Base-by-base conservation (phyloP, 2,113 vertebrate species). In the Macroglossus sobrinus region DNA sequence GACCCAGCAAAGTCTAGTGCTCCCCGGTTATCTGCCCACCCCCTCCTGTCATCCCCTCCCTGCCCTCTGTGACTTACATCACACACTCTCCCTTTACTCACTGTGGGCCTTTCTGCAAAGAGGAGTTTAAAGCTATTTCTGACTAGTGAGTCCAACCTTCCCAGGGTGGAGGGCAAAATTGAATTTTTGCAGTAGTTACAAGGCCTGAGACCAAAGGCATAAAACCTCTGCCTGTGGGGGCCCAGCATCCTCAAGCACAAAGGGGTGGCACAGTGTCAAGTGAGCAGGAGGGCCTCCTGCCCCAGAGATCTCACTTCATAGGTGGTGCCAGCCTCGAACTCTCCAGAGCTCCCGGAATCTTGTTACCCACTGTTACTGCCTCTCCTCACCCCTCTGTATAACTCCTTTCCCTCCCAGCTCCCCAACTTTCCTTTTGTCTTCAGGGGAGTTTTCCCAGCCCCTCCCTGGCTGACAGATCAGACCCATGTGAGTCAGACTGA, bases 401-500 rank as follows among this genome's bases (percentile, higher is more conserved):
- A 24, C 33, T n/a, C 75, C 6, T 53, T 22, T 10, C 19, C 53
- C 28, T 63, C 24, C 50, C 26, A 2, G 5, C 45, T 10, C 71
- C 11, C 7, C 45, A 26, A 9, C 69, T 10, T 78, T 43, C 61
- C 61, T 74, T 92, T 79, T 89, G 74, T 80, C 61, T 91, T 69
- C 55, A 4, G 11, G 59, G 84, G 84, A 45, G 30, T 47, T 66
- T 85, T 93, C 88, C 88, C 80, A 81, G 92, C 33, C 9, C 30
- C 35, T 55, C n/a, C 43, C 53, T 81, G 22, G 53, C 80, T 84
- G 66, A 75, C 40, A 87, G 75, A 78, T 61, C 33, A 64, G 94
- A 88, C 68, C 79, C 79, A 4, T 90, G 74, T 78, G 90, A 97
- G 90, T 90, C 53, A 90, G 55, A 53, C 43, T 5, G 55, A 66